phyloP scores from a whole-genome alignment of 2,888 invertebrate species.

The Nemurella pictetii region DNA sequence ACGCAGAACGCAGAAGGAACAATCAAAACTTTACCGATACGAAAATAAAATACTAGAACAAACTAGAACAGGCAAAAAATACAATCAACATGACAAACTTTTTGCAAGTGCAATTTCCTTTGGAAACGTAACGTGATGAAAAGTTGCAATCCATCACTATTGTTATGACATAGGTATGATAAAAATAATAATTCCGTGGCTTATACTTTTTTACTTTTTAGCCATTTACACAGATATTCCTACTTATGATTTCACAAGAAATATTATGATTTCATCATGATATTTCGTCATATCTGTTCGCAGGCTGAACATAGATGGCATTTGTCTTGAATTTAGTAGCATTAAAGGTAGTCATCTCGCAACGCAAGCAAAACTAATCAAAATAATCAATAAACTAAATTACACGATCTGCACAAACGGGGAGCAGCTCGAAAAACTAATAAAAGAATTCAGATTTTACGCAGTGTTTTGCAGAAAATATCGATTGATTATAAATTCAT shows the following conservation, averaged over 20 bases:
- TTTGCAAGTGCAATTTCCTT: slow-evolving; percentile 8
- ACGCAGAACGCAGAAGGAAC: too few species aligned
- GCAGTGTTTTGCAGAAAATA: not conserved
- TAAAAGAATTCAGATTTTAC: not conserved
- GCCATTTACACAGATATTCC: not conserved
- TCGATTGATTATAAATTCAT: not conserved
- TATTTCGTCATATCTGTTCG: too few species aligned
- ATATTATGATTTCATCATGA: not conserved
- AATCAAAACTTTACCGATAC: slow-evolving; percentile 13
- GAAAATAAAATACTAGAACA: slow-evolving; percentile 1
- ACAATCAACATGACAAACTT: not conserved
- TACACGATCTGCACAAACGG: too few species aligned
- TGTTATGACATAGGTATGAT: slow-evolving; percentile 18
- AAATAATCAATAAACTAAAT: too few species aligned
- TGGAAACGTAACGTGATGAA: not conserved
- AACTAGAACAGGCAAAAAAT: not conserved
- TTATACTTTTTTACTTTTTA: not conserved
- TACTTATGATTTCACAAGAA: not conserved
- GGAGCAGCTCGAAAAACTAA: not conserved
- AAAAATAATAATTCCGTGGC: not conserved
- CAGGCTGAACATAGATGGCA: too few species aligned
- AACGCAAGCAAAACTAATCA: too few species aligned
- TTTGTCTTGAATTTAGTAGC: too few species aligned
- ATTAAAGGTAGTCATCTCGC: too few species aligned
- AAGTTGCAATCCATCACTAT: slow-evolving; percentile 10